Base-by-base conservation (phyloP, 2,113 vertebrate species). In the Hippocampus zosterae region DNA sequence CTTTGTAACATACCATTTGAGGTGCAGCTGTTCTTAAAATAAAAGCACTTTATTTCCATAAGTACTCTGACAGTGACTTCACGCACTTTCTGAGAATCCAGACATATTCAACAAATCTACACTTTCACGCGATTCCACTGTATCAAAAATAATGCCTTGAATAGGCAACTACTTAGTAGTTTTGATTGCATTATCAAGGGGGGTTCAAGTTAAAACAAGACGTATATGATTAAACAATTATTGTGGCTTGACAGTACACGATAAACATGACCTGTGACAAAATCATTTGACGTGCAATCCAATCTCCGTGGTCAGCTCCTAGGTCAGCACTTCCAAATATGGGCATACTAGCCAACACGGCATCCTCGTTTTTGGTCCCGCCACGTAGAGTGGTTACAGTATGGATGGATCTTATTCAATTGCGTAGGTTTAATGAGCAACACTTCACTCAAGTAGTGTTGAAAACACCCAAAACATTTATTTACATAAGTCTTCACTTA, bases 1-100 rank as follows among this genome's bases (percentile, higher is more conserved):
- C n/a, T 46, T 25, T 62, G 60, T 63, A 23, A 63, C 61, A 60
- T 6, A 25, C 57, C 15, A 23, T 40, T n/a, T 65, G 63, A 65
- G 63, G 41, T 46, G 42, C 42, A 65, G 42, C 7, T 46, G 33
- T 86, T 84, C 84, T 69, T 87, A 84, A 87, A 92, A 93, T 91
- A 91, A 93, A 93, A 88, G 92, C 92, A 93, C 92, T 93, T 93
- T 93, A 92, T 92, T 90, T 89, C 78, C 80, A 85, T 78, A 75
- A 66, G 8, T 46, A 71, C 29, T 60, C 12, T 18, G 50, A 67
- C 56, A 2, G 6, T 62, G 65, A 57, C 46, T 66, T 64, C 23
- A 23, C 61, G 27, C 53, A 42, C 0, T 62, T 69, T 27, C 52
- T 55, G 61, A 19, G 52, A 57, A 52, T 7, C 8, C 11, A 37